Percentiles rank a stretch among this genome's conserved stretches.
Evolutionary conservation across 2,797 vertebrate species (phyloP).

Genomic region (Diplodus puntazzo): DNA sequence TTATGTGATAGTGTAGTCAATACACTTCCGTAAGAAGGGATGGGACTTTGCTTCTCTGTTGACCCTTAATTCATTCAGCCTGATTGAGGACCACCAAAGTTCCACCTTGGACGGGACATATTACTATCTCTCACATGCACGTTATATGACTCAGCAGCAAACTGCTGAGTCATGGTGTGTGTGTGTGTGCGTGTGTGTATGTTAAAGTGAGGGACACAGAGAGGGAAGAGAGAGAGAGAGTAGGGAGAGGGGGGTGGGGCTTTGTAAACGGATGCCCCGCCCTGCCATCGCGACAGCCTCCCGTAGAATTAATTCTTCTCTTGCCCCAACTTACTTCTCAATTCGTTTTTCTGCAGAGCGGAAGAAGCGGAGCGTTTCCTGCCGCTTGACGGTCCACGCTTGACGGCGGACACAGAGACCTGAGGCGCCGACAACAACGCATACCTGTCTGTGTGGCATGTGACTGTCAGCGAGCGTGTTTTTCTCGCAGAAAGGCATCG

Average conservation of each 20-base stretch:
- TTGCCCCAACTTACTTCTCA: conserved; percentile 50
- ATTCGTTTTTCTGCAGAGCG: conserved; percentile 16
- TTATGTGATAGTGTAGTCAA: too few relatives aligned
- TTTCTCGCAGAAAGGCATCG: background rate
- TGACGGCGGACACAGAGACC: background rate
- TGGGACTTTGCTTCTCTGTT: background rate
- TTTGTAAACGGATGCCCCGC: conserved; percentile 36
- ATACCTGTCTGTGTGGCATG: conserved; percentile 50
- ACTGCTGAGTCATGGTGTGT: conserved; percentile 21
- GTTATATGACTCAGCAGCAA: conserved; percentile 38
- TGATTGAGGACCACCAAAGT: background rate
- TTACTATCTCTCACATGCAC: too few relatives aligned
- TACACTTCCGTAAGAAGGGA: too few relatives aligned
- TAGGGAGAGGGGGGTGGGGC: conserved; percentile 46
- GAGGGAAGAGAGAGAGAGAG: background rate
- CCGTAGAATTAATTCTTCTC: conserved; percentile 12
- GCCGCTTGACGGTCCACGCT: conserved; percentile 8
- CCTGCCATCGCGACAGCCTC: conserved; percentile 48
- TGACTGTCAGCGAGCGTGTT: conserved; percentile 42
- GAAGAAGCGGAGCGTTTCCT: conserved; percentile 46
- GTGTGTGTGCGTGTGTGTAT: too few relatives aligned
- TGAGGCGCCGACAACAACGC: background rate
- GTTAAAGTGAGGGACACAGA: background rate
- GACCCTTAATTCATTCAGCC: background rate
- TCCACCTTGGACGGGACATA: background rate